Evolutionary conservation across 2,113 vertebrate species (phyloP), one percentile per base, ranked within the genome.

Genomic region (Prietella phreatophila): DNA sequence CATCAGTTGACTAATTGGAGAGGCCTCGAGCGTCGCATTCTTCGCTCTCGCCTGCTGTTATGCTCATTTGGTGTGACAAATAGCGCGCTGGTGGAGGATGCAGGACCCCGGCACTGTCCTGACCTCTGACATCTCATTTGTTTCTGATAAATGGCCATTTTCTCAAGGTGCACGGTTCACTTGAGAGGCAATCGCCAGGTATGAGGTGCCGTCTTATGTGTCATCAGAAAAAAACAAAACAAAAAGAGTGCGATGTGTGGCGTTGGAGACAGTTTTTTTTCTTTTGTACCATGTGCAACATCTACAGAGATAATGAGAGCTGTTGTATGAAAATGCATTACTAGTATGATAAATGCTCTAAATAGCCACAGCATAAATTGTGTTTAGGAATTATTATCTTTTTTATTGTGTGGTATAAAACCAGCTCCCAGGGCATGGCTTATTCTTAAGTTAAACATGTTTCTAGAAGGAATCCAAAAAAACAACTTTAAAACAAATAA

Each of bases 51-150:
- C 91, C 85, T 56, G 20, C 76, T 89, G 89, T 93, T 94, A 92
- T 92, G 86, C 86, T 91, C 91, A 80, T 93, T 93, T 93, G 89
- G 82, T 90, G 2, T 92, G 94, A 94, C 93, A 95, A 93, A 94
- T 91, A 90, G 82, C 25, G 5, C 69, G 89, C 89, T 83, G 84
- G 91, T 92, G 47, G 92, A 93, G 91, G 90, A 91, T 93, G 92
- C 90, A 91, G 94, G 91, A 89, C 85, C 85, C 91, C 88, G 63
- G 92, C 91, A 89, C 92, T 91, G 63, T 84, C 88, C 93, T 90
- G 87, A 91, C 91, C 90, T 92, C 30, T 86, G 92, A 92, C 92
- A 92, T 53, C 78, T 92, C 92, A 92, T 88, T 42, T 93, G 87
- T 86, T 86, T 92, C 90, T 93, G 94, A 92, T 94, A 91, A 82